Percentiles rank a stretch among this genome's conserved stretches.
phyloP scores from a whole-genome alignment of 1,140 invertebrate species.

The Diachasmimorpha longicaudata region DNA sequence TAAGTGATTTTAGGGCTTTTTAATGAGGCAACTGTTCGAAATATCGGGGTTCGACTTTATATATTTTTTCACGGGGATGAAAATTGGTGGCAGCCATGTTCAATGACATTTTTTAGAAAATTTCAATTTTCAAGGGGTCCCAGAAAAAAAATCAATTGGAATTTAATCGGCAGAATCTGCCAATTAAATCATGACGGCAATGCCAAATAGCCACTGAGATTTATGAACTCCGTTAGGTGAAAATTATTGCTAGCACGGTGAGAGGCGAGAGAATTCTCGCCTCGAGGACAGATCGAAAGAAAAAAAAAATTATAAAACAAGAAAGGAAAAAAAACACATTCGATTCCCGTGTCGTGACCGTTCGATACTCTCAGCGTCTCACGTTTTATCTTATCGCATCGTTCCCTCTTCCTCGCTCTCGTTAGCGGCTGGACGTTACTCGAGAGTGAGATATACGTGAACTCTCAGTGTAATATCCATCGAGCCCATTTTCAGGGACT shows the following conservation, averaged over 20 bases:
- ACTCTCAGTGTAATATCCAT: too few relatives aligned
- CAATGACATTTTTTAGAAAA: too few relatives aligned
- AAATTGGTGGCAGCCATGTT: too few relatives aligned
- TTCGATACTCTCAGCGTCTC: slow-evolving; percentile 1
- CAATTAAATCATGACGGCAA: not conserved
- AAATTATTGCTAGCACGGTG: not conserved
- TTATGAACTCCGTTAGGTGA: not conserved
- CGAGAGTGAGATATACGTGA: not conserved
- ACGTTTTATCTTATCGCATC: slow-evolving; percentile 4
- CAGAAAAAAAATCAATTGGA: not conserved
- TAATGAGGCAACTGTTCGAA: too few relatives aligned
- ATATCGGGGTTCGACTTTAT: too few relatives aligned
- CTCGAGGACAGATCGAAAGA: not conserved
- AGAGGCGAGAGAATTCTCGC: slow-evolving; percentile 2
- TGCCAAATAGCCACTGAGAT: not conserved
- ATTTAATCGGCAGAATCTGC: not conserved
- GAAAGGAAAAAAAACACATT: not conserved
- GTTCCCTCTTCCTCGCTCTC: not conserved
- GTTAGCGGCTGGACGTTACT: not conserved
- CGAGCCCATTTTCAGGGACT: too few relatives aligned
- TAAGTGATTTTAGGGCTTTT: too few relatives aligned
- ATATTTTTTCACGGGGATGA: too few relatives aligned
- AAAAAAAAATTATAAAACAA: not conserved
- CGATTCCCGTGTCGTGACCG: not conserved
- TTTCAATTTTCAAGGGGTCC: too few relatives aligned